A percentile compares a stretch with the other conserved stretches of the same genome.
Conservation (phyloP, 2,797 vertebrate genomes). For the Chelmon rostratus region DNA sequence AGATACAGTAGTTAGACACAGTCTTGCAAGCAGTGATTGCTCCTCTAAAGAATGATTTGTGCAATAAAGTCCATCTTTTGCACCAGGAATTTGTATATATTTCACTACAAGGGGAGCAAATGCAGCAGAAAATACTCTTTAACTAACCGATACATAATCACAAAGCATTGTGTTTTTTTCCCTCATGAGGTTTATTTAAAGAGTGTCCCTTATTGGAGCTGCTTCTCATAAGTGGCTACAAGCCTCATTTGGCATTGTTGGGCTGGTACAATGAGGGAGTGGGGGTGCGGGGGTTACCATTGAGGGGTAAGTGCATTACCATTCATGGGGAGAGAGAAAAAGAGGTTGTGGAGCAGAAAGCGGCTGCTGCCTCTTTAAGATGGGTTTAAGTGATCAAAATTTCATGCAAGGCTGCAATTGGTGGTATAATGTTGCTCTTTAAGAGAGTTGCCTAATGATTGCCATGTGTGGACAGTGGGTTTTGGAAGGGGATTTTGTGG, state of each 20-base stretch:
- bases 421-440: slow-evolving; percentile 85
- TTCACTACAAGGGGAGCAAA: slow-evolving; percentile 67
- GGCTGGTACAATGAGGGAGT: slow-evolving; percentile 74
- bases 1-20: slow-evolving; percentile 38
- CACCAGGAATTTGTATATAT: slow-evolving; percentile 55
- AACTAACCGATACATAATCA: slow-evolving; percentile 69
- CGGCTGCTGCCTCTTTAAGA: slow-evolving; percentile 86
- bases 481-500: slow-evolving; percentile 80
- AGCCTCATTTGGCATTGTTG: slow-evolving; percentile 85
- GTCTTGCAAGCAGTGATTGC: slow-evolving; percentile 35
- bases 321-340: slow-evolving; percentile 79
- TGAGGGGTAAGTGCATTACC: slow-evolving; percentile 80
- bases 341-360: slow-evolving; percentile 78
- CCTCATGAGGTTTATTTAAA: slow-evolving; percentile 77
- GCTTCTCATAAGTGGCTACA: slow-evolving; percentile 83
- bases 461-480: slow-evolving; percentile 85
- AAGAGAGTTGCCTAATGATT: slow-evolving; percentile 85
- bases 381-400: slow-evolving; percentile 88
- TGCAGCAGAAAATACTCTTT: slow-evolving; percentile 75
- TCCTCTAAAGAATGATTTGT: slow-evolving; percentile 50
- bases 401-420: slow-evolving; percentile 81
- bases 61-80: background rate
- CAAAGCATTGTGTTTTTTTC: slow-evolving; percentile 68
- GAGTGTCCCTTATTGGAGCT: slow-evolving; percentile 80
- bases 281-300: slow-evolving; percentile 68